These are phyloP conservation scores for Xylota segnis DNA, from an alignment of 2,888 invertebrate genomes.

Conservation along the genomic window DNA sequence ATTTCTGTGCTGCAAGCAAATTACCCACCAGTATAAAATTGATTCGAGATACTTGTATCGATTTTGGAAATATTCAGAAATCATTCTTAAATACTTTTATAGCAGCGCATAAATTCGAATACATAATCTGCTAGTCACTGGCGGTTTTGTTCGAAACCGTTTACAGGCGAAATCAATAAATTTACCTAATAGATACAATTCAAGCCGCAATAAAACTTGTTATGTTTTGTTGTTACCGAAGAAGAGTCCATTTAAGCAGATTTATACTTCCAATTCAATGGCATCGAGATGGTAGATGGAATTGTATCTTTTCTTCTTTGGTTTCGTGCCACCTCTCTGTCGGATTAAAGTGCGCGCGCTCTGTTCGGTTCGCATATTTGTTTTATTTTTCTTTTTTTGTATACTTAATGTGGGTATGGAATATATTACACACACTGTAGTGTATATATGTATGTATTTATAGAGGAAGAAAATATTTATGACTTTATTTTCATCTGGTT, in stretches of 20 bases:
- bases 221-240: constrained; percentile 4
- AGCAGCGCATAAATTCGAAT: constrained; percentile 2
- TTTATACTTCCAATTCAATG: constrained; percentile 39
- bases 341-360: background rate
- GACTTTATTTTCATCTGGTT: constrained; percentile 70
- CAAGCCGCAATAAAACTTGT: constrained; percentile 14
- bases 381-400: too few species aligned
- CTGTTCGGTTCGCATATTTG: constrained; percentile 12
- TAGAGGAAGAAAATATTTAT: constrained; percentile 49
- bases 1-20: constrained; percentile 37
- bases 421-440: background rate
- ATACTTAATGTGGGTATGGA: constrained; percentile 5
- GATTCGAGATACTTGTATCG: background rate
- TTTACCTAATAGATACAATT: constrained; percentile 32
- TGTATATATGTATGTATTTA: background rate
- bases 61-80: background rate
- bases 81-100: background rate
- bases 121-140: background rate
- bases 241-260: constrained; percentile 43
- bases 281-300: constrained; percentile 8
- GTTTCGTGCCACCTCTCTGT: constrained; percentile 1
- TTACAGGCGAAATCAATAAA: constrained; percentile 23
- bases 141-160: background rate
- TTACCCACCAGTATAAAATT: constrained; percentile 14
- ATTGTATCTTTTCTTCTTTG: background rate